Percentiles rank a stretch among this genome's conserved stretches.
Evolutionary conservation across 2,888 invertebrate genomes (phyloP).

Genomic region (Autographa pulchrina): DNA sequence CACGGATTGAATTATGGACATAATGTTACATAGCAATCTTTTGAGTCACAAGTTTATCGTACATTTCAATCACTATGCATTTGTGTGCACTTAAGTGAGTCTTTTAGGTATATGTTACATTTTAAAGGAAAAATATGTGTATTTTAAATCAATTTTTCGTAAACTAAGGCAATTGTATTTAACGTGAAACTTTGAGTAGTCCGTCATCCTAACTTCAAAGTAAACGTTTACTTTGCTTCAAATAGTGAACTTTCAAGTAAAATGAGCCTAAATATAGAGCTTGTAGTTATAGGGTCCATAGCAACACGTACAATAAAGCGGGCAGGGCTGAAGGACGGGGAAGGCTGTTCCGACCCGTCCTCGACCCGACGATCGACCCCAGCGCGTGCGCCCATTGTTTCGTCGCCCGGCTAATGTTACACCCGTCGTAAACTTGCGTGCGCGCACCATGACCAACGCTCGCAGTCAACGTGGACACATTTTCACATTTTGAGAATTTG

Average conservation of each 20-base stretch:
- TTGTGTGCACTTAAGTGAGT: slow-evolving; percentile 12
- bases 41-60: slow-evolving; percentile 39
- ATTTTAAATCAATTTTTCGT: too few relatives aligned
- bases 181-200: too few relatives aligned
- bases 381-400: slow-evolving; percentile 83
- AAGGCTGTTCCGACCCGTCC: slow-evolving; percentile 76
- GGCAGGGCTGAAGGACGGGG: slow-evolving; percentile 78
- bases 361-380: slow-evolving; percentile 81
- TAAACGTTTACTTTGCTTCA: not conserved
- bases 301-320: slow-evolving; percentile 63
- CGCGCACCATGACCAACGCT: slow-evolving; percentile 62
- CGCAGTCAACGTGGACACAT: slow-evolving; percentile 56
- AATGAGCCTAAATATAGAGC: slow-evolving; percentile 36
- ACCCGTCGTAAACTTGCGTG: slow-evolving; percentile 73
- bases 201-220: not conserved
- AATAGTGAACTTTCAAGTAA: slow-evolving; percentile 2
- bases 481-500: slow-evolving; percentile 55
- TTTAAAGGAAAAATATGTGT: not conserved
- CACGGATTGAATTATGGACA: slow-evolving; percentile 64
- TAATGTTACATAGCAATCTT: slow-evolving; percentile 53
- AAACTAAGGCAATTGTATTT: too few relatives aligned
- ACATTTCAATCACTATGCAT: slow-evolving; percentile 23
- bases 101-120: slow-evolving; percentile 12
- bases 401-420: slow-evolving; percentile 73
- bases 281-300: slow-evolving; percentile 49